Evolutionary conservation across 2,888 invertebrate genomes (phyloP).

Genomic region (Poecilobothrus nobilitatus): DNA sequence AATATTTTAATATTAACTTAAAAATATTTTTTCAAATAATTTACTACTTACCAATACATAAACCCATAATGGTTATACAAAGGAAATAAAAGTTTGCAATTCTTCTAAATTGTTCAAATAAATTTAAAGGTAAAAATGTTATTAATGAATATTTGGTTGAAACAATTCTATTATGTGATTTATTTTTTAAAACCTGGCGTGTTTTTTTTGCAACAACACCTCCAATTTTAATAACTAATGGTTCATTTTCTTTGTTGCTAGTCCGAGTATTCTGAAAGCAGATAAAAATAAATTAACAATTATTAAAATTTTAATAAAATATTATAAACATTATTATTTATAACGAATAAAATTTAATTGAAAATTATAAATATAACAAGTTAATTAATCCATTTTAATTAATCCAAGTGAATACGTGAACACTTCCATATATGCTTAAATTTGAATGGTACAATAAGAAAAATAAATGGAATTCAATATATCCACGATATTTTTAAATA

Average conservation of each 20-base stretch:
- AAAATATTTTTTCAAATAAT: neutral
- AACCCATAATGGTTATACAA: slow-evolving; percentile 59
- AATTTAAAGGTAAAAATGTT: slow-evolving; percentile 72
- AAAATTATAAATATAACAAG: too few species aligned
- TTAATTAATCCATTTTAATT: too few species aligned
- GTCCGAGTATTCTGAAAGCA: slow-evolving; percentile 53
- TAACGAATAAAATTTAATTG: too few species aligned
- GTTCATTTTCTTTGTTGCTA: slow-evolving; percentile 48
- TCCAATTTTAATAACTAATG: slow-evolving; percentile 54
- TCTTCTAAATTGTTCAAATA: slow-evolving; percentile 73
- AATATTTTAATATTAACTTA: too few species aligned
- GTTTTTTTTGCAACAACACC: slow-evolving; percentile 43
- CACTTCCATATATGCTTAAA: too few species aligned
- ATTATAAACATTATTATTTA: too few species aligned
- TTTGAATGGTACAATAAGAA: too few species aligned
- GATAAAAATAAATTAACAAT: slow-evolving; percentile 21
- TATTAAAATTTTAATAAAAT: too few species aligned
- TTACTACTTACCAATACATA: slow-evolving; percentile 52
- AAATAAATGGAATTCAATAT: too few species aligned
- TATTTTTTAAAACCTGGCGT: slow-evolving; percentile 28
- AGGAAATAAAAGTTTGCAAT: slow-evolving; percentile 81
- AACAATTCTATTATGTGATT: slow-evolving; percentile 50
- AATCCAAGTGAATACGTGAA: too few species aligned
- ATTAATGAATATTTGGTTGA: slow-evolving; percentile 67
- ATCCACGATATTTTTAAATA: too few species aligned